Evolutionary conservation across 35 echinoderm and acorn worm species (phyloP).

Genomic region (Apostichopus japonicus): DNA sequence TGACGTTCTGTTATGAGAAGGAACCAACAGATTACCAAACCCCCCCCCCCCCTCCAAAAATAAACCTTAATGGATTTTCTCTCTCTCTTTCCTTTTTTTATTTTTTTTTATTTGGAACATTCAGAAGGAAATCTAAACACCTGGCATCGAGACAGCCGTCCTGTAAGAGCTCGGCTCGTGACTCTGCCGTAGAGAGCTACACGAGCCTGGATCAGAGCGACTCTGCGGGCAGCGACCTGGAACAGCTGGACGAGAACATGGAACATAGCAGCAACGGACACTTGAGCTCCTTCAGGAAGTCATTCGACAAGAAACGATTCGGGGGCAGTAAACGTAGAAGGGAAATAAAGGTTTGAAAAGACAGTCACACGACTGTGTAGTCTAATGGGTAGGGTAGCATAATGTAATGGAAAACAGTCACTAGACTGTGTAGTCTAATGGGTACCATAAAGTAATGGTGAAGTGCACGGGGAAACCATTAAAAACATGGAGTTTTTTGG

Average conservation of each 20-base stretch:
- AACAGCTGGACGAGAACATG: slow-evolving; percentile 45
- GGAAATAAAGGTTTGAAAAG: slow-evolving; percentile 38
- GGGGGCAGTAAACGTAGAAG: slow-evolving; percentile 45
- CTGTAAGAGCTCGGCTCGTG: slow-evolving; percentile 62
- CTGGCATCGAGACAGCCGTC: slow-evolving; percentile 25
- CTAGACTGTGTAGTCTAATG: no score
- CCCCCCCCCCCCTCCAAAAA: no score
- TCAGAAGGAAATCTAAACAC: slow-evolving; percentile 78
- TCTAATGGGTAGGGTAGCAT: no score
- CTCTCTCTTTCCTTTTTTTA: not conserved
- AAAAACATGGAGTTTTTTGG: no score
- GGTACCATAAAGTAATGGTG: no score
- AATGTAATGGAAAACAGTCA: no score
- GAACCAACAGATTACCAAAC: no score
- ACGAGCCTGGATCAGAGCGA: slow-evolving; percentile 70
- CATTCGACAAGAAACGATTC: slow-evolving; percentile 55
- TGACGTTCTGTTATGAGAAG: no score
- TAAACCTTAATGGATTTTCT: no score
- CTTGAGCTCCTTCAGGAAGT: slow-evolving; percentile 72
- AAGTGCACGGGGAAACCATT: no score
- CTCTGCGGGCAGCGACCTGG: slow-evolving; percentile 60
- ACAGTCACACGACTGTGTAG: no score
- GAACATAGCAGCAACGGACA: slow-evolving; percentile 6
- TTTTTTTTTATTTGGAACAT: not conserved
- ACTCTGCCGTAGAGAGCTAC: slow-evolving; percentile 59